Conservation (phyloP, 2,113 vertebrate species). For the Caloenas nicobarica region DNA sequence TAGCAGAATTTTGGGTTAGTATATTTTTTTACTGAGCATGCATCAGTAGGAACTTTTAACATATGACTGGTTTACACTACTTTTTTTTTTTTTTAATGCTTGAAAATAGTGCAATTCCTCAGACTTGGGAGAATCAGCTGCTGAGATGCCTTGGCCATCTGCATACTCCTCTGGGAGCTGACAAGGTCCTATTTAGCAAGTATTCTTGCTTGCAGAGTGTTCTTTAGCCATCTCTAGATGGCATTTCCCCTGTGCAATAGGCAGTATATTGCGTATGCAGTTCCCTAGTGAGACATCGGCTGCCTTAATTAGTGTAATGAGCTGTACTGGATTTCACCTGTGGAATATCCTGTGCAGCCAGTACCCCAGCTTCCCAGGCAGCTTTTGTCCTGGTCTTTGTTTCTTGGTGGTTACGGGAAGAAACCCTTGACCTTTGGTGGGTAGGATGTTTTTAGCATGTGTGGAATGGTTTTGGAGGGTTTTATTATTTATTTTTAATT, state of each 20-base stretch:
- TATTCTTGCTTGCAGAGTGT: neutral
- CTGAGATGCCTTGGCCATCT: neutral
- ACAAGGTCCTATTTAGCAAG: neutral
- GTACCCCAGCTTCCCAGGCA: neutral
- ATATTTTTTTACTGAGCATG: neutral
- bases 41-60: neutral
- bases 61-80: neutral
- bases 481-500: neutral
- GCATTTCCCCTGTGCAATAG: neutral
- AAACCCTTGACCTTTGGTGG: slow-evolving; percentile 25
- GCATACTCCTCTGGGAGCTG: neutral
- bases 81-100: neutral
- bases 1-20: neutral
- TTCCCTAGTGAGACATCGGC: neutral
- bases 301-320: neutral
- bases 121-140: neutral
- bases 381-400: neutral
- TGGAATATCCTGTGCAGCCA: neutral
- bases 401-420: slow-evolving; percentile 6
- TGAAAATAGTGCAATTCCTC: neutral
- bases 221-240: neutral
- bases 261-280: neutral
- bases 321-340: neutral
- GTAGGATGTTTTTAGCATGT: neutral
- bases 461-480: neutral